Conservation (phyloP, 2,797 vertebrate genomes). For the Malacoctenus gilli region DNA sequence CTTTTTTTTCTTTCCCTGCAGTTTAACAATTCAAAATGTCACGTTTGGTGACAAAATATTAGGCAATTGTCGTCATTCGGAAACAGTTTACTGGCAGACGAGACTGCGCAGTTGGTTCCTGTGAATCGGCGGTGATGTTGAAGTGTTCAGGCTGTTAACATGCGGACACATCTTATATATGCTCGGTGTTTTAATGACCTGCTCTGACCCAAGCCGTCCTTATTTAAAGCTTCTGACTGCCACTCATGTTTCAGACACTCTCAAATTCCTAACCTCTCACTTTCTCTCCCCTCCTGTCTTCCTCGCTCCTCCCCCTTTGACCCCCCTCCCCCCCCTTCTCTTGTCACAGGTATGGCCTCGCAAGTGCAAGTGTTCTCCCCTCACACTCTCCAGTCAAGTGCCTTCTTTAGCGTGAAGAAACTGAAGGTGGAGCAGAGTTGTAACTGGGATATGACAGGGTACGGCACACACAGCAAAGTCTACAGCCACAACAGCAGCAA, state of each 20-base stretch:
- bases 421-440: slow-evolving; percentile 98
- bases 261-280: slow-evolving; percentile 78
- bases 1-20: too few species aligned
- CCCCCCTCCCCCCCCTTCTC: slow-evolving; percentile 44
- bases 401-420: slow-evolving; percentile 99
- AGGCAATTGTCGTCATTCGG: too few species aligned
- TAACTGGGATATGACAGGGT: slow-evolving; percentile 99
- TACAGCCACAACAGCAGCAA: slow-evolving; percentile 91
- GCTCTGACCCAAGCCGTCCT: slow-evolving; percentile 73
- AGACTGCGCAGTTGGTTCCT: too few species aligned
- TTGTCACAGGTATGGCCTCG: slow-evolving; percentile 96
- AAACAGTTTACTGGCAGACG: too few species aligned
- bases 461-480: slow-evolving; percentile 97
- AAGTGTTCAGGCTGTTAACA: slow-evolving; percentile 33
- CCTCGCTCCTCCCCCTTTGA: slow-evolving; percentile 47
- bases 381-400: slow-evolving; percentile 98
- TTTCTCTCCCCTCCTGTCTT: slow-evolving; percentile 61
- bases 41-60: too few species aligned
- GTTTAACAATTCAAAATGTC: too few species aligned
- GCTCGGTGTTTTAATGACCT: slow-evolving; percentile 63
- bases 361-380: slow-evolving; percentile 99
- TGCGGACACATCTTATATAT: slow-evolving; percentile 34
- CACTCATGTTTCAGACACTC: slow-evolving; percentile 75
- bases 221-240: slow-evolving; percentile 77
- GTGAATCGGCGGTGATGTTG: slow-evolving; percentile 23